Evolutionary conservation across 30 jellyfish, hydroid and myxozoan species (phyloP).

Genomic region (Haliclystus octoradiatus): DNA sequence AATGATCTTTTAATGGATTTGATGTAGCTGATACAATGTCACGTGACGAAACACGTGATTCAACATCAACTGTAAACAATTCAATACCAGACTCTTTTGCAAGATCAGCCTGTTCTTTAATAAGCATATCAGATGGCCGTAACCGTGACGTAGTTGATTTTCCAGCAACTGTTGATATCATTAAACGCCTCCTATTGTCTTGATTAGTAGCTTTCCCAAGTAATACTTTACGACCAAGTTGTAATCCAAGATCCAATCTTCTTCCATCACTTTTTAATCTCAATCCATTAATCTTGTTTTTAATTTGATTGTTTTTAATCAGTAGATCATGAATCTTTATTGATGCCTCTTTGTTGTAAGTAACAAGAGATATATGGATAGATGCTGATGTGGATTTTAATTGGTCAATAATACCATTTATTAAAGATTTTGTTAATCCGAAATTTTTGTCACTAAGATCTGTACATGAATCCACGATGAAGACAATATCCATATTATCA

Average conservation of each 20-base stretch:
- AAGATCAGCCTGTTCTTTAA: neutral
- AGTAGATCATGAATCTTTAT: neutral
- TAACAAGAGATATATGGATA: neutral
- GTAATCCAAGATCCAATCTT: neutral
- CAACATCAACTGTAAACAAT: neutral
- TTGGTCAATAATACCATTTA: neutral
- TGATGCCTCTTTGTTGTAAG: neutral
- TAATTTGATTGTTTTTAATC: neutral
- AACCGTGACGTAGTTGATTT: neutral
- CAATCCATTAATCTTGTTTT: neutral
- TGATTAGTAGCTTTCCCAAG: neutral
- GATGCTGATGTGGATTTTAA: neutral
- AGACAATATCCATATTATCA: constrained; percentile 23
- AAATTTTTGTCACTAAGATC: neutral
- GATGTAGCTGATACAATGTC: neutral
- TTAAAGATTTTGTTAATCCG: constrained; percentile 5
- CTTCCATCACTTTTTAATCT: neutral
- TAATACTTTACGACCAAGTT: neutral
- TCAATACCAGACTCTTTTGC: neutral
- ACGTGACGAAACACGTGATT: neutral
- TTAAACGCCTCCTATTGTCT: neutral
- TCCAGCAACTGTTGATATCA: neutral
- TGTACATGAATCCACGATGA: constrained; percentile 32
- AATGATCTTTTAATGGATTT: neutral
- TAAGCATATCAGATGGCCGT: neutral